Percentiles rank a stretch among this genome's conserved stretches.
phyloP scores from a whole-genome alignment of 2,113 vertebrate species.

The Falcunculus frontatus region DNA sequence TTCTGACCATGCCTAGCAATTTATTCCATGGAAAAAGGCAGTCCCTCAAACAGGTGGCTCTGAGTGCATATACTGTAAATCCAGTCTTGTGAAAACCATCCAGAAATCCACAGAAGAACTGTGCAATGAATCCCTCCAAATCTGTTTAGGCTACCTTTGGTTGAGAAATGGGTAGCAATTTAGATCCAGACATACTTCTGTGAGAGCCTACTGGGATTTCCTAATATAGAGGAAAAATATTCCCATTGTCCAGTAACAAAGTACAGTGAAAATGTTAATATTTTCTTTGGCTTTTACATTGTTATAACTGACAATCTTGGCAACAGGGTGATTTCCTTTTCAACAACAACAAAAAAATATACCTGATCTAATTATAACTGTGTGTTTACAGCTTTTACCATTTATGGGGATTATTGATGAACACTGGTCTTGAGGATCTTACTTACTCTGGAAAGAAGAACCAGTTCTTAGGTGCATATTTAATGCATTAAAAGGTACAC shows the following conservation, averaged over 20 bases:
- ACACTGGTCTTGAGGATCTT: conserved; percentile 1
- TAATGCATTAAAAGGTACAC: not conserved
- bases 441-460: conserved; percentile 18
- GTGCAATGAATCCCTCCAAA: not conserved
- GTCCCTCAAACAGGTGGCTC: not conserved
- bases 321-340: conserved; percentile 57
- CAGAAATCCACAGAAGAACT: not conserved
- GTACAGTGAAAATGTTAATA: conserved; percentile 59
- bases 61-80: not conserved
- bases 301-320: conserved; percentile 65
- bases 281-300: conserved; percentile 67
- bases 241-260: conserved; percentile 59
- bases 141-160: not conserved
- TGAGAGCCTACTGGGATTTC: conserved; percentile 25
- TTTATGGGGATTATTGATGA: conserved; percentile 49
- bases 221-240: conserved; percentile 41
- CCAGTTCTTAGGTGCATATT: not conserved
- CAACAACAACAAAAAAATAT: conserved; percentile 65
- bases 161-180: not conserved
- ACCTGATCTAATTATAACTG: conserved; percentile 70
- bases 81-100: not conserved
- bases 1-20: not conserved
- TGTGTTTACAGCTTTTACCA: conserved; percentile 54
- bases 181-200: not conserved
- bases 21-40: not conserved